These are phyloP conservation scores for Dromas ardeola DNA, from an alignment of 2,113 vertebrate genomes.

Conservation along the genomic window DNA sequence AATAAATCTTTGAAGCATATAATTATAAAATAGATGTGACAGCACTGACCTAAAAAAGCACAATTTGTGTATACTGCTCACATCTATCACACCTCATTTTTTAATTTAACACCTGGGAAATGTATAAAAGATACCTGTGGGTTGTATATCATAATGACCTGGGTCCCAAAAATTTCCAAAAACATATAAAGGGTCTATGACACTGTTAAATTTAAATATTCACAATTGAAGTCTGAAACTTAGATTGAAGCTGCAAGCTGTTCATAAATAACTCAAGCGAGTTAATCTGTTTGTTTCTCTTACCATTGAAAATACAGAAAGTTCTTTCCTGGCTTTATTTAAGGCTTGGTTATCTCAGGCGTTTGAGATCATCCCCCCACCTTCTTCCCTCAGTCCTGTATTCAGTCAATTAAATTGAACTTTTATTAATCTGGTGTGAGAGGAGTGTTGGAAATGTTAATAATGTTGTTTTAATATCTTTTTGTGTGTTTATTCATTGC, in stretches of 20 bases:
- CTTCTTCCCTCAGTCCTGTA: neutral
- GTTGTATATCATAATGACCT: conserved; percentile 78
- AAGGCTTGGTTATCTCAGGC: neutral
- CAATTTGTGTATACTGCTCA: conserved; percentile 57
- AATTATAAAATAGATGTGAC: conserved; percentile 85
- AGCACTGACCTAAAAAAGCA: conserved; percentile 74
- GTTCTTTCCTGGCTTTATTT: neutral
- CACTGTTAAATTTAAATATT: conserved; percentile 47
- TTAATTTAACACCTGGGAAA: conserved; percentile 77
- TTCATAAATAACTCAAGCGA: neutral
- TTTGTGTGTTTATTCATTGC: neutral
- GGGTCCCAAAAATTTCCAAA: conserved; percentile 54
- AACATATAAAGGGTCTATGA: conserved; percentile 25
- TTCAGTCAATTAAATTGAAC: neutral
- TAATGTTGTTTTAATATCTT: neutral
- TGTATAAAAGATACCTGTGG: conserved; percentile 75
- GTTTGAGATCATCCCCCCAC: neutral
- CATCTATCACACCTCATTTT: conserved; percentile 76
- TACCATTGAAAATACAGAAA: neutral
- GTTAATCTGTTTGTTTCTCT: neutral
- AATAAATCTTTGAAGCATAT: conserved; percentile 77
- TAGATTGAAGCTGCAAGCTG: neutral
- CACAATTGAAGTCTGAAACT: neutral
- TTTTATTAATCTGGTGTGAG: neutral
- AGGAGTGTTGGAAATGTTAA: neutral